Evolutionary conservation across 2,888 invertebrate genomes (phyloP).

Genomic region (Agonopterix subpropinquella): DNA sequence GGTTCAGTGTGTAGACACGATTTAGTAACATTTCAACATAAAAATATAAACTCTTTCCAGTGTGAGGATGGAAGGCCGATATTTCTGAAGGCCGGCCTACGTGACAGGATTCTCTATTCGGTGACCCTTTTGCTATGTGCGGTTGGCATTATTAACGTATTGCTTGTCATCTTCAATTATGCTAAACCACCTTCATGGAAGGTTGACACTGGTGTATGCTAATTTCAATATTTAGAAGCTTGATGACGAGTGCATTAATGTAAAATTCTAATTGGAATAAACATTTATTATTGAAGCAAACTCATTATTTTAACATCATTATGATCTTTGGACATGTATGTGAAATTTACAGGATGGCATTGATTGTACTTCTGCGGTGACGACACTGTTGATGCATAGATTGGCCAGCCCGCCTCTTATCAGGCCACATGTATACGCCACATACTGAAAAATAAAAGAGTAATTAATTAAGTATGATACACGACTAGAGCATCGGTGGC

Average conservation of each 20-base stretch:
- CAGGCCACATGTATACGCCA: slow-evolving; percentile 97
- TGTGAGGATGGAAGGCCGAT: slow-evolving; percentile 41
- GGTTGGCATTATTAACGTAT: slow-evolving; percentile 19
- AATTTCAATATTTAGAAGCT: not conserved
- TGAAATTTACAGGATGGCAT: slow-evolving; percentile 96
- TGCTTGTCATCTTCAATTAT: slow-evolving; percentile 19
- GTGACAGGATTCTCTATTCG: slow-evolving; percentile 35
- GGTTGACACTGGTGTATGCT: slow-evolving; percentile 9
- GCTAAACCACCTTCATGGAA: slow-evolving; percentile 34
- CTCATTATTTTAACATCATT: slow-evolving; percentile 21
- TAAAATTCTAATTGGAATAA: not conserved
- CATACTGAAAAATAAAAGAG: slow-evolving; percentile 73
- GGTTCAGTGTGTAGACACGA: too few species aligned
- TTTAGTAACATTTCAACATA: too few species aligned
- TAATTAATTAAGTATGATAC: too few species aligned
- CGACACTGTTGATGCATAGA: slow-evolving; percentile 93
- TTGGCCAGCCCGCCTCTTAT: slow-evolving; percentile 96
- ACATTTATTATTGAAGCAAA: slow-evolving; percentile 1
- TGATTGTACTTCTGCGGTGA: slow-evolving; percentile 94
- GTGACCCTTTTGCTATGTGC: slow-evolving; percentile 21
- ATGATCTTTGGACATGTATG: slow-evolving; percentile 88
- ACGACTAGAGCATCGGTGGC: too few species aligned
- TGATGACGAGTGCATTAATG: not conserved
- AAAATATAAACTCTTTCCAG: slow-evolving; percentile 17
- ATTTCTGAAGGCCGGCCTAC: slow-evolving; percentile 42